A percentile compares a stretch with the other conserved stretches of the same genome.
Evolutionary conservation across 2,797 vertebrate genomes (phyloP).

Genomic region (Liparis tanakae): DNA sequence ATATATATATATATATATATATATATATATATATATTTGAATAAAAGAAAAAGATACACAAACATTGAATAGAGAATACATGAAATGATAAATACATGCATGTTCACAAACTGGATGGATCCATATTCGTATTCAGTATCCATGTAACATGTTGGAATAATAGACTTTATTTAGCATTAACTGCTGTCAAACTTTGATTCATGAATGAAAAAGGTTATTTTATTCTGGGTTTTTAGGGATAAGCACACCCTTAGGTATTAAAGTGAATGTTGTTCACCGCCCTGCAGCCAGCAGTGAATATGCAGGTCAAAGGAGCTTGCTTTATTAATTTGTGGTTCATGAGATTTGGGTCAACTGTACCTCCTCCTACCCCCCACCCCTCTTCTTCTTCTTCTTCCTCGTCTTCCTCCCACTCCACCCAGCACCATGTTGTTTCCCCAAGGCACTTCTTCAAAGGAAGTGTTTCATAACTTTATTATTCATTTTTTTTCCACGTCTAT

Average conservation of each 20-base stretch:
- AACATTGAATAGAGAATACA: not conserved
- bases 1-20: not conserved
- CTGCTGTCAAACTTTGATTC: not conserved
- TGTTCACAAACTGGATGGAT: not conserved
- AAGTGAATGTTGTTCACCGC: slow-evolving; percentile 33
- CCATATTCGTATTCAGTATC: no score
- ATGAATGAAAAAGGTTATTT: not conserved
- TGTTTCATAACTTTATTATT: slow-evolving; percentile 51
- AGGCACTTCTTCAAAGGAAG: slow-evolving; percentile 58
- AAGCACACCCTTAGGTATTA: not conserved
- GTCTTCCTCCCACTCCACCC: slow-evolving; percentile 29
- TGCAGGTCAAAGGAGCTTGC: slow-evolving; percentile 45
- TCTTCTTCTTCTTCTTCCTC: not conserved
- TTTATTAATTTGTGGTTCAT: slow-evolving; percentile 51
- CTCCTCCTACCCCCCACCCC: not conserved
- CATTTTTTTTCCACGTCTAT: slow-evolving; percentile 31
- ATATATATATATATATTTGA: not conserved
- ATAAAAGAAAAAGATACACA: not conserved
- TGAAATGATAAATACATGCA: not conserved
- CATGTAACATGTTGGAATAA: not conserved
- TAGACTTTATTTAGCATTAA: not conserved
- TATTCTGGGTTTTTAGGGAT: not conserved
- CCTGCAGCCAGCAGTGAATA: slow-evolving; percentile 9
- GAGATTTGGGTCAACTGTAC: slow-evolving; percentile 71
- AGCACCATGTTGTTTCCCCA: slow-evolving; percentile 31